Percentiles rank a stretch among this genome's conserved stretches.
phyloP scores from a whole-genome alignment of 1,140 invertebrate species.

The Drosophila ananassae region DNA sequence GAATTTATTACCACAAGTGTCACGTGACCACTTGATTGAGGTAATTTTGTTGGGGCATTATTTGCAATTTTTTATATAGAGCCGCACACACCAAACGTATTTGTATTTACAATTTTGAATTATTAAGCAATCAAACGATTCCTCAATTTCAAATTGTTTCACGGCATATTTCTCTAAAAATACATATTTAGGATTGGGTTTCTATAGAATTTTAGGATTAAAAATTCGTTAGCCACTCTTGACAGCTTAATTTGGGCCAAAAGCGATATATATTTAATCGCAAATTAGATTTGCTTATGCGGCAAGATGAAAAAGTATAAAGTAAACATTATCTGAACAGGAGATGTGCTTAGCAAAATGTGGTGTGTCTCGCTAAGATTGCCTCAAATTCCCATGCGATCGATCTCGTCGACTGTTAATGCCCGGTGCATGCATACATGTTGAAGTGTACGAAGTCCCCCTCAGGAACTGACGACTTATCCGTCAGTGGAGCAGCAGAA shows the following conservation, averaged over 20 bases:
- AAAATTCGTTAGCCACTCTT: neutral
- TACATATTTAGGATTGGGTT: constrained; percentile 4
- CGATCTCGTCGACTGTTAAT: constrained; percentile 34
- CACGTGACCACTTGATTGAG: constrained; percentile 71
- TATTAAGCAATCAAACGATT: constrained; percentile 35
- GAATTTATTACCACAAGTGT: constrained; percentile 73
- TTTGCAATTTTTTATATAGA: constrained; percentile 61
- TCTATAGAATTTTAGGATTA: constrained; percentile 5
- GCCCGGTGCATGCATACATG: constrained; percentile 32
- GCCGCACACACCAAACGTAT: constrained; percentile 29
- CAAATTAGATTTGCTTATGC: constrained; percentile 6
- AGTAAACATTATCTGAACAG: constrained; percentile 38
- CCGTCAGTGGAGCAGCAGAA: constrained; percentile 33
- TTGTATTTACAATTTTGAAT: constrained; percentile 23
- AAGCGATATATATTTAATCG: constrained; percentile 1
- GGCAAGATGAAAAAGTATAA: constrained; percentile 34
- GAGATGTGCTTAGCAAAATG: constrained; percentile 20
- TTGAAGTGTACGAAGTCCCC: constrained; percentile 23
- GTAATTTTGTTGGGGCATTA: constrained; percentile 56
- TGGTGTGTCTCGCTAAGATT: constrained; percentile 28
- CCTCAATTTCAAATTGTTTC: constrained; percentile 18
- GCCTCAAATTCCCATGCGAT: constrained; percentile 45
- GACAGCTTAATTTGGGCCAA: constrained; percentile 2
- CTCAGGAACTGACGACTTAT: constrained; percentile 27
- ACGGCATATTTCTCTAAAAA: constrained; percentile 1